A percentile compares a stretch with the other conserved stretches of the same genome.
These are phyloP conservation scores for Cenopis cana DNA, from an alignment of 2,888 invertebrate genomes.

Conservation along the genomic window DNA sequence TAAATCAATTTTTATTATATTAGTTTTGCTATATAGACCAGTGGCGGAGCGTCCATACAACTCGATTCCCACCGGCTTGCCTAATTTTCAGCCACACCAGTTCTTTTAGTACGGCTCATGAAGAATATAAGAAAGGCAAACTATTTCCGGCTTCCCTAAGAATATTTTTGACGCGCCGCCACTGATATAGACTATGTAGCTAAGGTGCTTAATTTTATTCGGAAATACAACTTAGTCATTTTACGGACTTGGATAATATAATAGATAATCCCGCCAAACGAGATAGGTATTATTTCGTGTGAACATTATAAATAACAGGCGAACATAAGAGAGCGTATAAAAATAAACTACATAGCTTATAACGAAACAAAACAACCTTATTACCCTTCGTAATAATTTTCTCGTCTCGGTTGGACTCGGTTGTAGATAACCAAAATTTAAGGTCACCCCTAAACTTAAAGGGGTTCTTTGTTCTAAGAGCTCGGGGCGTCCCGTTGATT, in stretches of 20 bases:
- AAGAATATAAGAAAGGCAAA: no score
- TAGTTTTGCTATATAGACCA: no score
- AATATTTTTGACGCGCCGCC: no score
- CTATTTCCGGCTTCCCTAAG: no score
- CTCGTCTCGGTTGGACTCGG: slow-evolving; percentile 6
- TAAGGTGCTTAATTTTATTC: neutral
- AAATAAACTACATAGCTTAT: slow-evolving; percentile 13
- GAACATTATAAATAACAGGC: neutral
- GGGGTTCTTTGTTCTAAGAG: slow-evolving; percentile 15
- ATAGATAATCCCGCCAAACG: neutral
- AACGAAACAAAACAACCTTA: slow-evolving; percentile 6
- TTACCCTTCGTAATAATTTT: slow-evolving; percentile 16
- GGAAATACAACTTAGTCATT: no score
- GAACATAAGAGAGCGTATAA: neutral
- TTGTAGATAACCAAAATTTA: slow-evolving; percentile 31
- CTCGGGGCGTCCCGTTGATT: slow-evolving; percentile 16
- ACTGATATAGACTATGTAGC: no score
- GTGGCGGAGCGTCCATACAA: no score
- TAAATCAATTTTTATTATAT: no score
- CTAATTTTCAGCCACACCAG: no score
- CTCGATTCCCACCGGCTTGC: no score
- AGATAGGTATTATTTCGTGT: neutral
- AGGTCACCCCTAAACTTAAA: slow-evolving; percentile 19
- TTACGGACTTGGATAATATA: no score
- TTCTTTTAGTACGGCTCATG: no score